Base-by-base conservation (phyloP, 2,113 vertebrate genomes). In the Pelecanoides urinatrix region DNA sequence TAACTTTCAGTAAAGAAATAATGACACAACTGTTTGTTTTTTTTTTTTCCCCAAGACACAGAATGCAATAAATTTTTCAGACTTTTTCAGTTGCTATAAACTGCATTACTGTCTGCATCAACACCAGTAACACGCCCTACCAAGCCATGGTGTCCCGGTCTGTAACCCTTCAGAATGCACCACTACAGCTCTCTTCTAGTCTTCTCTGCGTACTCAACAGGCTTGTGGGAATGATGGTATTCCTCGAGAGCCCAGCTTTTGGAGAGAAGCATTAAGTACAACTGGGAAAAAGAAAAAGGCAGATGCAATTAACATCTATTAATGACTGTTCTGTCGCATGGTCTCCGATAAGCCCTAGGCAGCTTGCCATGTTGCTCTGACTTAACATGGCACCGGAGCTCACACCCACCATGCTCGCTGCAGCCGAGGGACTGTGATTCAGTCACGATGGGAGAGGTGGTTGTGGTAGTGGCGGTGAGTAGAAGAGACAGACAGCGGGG, bases 351-450 rank as follows among this genome's bases (percentile, higher is more conserved):
- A 67, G 55, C 6, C 63, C 45, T 10, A 0, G 1, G 34, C 45
- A 6, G 6, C 38, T 32, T 12, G 7, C 16, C 6, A 4, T 0
- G 0, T 32, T 50, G 9, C 30, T 62, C 30, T 18, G 53, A 42
- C 29, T 78, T 50, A 83, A n/a, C 22, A 11, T 0, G 1, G 45
- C 1, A 1, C 10, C 0, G 2, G 36, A 73, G 45, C 2, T 1
- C 27, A 18, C 44, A 59, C 42, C 36, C 0, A 2, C 18, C 0
- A 8, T 3, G 4, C 50, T 78, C 1, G 1, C 58, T 26, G 75
- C 72, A 74, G 47, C 72, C 2, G 0, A 21, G 65, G 50, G 82
- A 40, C 34, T 13, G 7, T 2, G 4, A 32, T 76, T 26, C 49
- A 45, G 79, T 61, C 75, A 15, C 1, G 0, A 3, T 7, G 65